Evolutionary conservation across 2,888 invertebrate genomes (phyloP).

Genomic region (Hydropsyche betteni): DNA sequence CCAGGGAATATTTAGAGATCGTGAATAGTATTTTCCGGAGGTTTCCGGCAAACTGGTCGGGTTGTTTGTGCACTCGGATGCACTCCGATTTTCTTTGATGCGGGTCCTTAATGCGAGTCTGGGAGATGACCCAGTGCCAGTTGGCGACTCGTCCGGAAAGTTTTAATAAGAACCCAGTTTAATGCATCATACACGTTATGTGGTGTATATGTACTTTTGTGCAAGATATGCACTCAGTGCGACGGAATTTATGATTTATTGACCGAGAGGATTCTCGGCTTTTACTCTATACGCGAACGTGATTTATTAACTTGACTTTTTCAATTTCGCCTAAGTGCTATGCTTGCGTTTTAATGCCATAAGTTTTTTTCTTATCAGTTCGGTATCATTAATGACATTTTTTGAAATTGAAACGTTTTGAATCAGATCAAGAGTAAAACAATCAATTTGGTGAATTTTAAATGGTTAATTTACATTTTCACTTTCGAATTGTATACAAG

Average conservation of each 20-base stretch:
- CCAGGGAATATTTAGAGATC: not conserved
- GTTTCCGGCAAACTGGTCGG: not conserved
- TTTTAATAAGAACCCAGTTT: conserved; percentile 18
- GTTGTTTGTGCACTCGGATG: conserved; percentile 16
- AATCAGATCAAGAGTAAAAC: too few species aligned
- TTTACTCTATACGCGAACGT: too few species aligned
- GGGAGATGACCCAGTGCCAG: conserved; percentile 28
- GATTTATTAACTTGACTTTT: too few species aligned
- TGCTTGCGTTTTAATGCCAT: too few species aligned
- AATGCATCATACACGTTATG: too few species aligned
- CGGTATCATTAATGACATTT: too few species aligned
- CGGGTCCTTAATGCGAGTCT: conserved; percentile 11
- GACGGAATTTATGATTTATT: conserved; percentile 26
- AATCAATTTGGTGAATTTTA: too few species aligned
- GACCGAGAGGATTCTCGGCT: not conserved
- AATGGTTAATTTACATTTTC: too few species aligned
- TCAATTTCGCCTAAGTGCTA: too few species aligned
- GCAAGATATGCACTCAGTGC: not conserved
- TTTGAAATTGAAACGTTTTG: too few species aligned
- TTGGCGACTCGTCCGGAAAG: conserved; percentile 30
- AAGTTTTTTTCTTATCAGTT: too few species aligned
- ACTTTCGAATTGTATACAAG: too few species aligned
- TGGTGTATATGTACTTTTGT: not conserved
- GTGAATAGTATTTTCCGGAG: not conserved
- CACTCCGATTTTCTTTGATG: conserved; percentile 13